phyloP scores from a whole-genome alignment of 2,797 vertebrate genomes.

The Molossus molossus region DNA sequence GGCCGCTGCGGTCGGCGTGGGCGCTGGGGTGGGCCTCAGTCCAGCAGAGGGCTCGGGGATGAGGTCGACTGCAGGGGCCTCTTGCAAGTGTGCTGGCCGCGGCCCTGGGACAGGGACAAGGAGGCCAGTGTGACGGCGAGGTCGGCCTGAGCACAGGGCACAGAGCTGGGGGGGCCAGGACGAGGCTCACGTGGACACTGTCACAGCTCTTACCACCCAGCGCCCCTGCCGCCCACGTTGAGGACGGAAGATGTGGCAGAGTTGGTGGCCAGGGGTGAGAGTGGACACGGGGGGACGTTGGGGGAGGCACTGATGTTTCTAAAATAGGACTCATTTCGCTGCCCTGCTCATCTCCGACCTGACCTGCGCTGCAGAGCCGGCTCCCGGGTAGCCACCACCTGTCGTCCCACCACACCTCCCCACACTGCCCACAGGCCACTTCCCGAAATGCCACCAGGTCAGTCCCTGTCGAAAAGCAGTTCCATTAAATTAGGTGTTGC shows the following conservation, averaged over 20 bases:
- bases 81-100: not conserved
- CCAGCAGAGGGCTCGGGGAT: not conserved
- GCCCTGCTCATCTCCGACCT: not conserved
- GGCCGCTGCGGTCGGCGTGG: not conserved
- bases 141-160: not conserved
- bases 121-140: accelerated
- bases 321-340: not conserved
- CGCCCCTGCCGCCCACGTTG: no score
- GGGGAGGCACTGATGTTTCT: not conserved
- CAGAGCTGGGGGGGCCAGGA: not conserved
- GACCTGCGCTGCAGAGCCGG: not conserved
- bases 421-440: no score
- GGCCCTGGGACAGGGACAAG: not conserved
- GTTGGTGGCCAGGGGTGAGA: not conserved
- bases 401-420: not conserved
- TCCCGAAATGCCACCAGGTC: not conserved
- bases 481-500: accelerated
- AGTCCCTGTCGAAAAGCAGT: not conserved
- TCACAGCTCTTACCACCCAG: not conserved
- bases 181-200: not conserved
- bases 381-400: not conserved
- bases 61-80: no score
- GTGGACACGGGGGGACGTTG: not conserved
- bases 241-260: not conserved
- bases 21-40: not conserved